phyloP scores from a whole-genome alignment of 37 sponge, comb jelly and placozoan species.

The Cladorhizidae sp. region DNA sequence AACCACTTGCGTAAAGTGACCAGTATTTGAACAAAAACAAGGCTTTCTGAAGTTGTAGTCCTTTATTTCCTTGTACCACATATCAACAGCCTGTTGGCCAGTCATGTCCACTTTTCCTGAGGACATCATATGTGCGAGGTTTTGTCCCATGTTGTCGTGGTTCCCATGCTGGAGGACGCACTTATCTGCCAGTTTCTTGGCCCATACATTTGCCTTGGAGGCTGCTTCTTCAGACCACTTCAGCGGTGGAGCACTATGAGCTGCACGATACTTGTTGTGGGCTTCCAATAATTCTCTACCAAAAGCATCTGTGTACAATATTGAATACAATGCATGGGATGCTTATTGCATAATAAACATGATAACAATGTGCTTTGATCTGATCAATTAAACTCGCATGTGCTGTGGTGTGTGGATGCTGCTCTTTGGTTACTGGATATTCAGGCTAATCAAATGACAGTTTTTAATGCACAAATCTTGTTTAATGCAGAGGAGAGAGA shows the following conservation, averaged over 20 bases:
- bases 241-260: slow-evolving; percentile 74
- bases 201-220: slow-evolving; percentile 78
- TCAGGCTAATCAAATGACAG: no score
- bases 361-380: no score
- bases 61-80: slow-evolving; percentile 86
- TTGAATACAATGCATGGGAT: no score
- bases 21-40: slow-evolving; percentile 67
- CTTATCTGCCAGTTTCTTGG: slow-evolving; percentile 61
- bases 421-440: no score
- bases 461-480: no score
- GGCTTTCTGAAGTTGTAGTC: slow-evolving; percentile 78
- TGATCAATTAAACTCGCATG: no score
- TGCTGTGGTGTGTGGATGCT: no score
- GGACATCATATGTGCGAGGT: slow-evolving; percentile 62
- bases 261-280: slow-evolving; percentile 76
- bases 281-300: slow-evolving; percentile 48
- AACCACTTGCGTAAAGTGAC: slow-evolving; percentile 95
- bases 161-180: slow-evolving; percentile 68
- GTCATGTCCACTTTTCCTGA: slow-evolving; percentile 51
- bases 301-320: slow-evolving; percentile 39
- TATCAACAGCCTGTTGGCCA: slow-evolving; percentile 49
- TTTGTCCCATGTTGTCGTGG: slow-evolving; percentile 84
- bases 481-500: no score
- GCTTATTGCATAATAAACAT: no score
- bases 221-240: slow-evolving; percentile 62